Base-by-base conservation (phyloP, 2,113 vertebrate genomes). In the Phaethornis superciliosus region DNA sequence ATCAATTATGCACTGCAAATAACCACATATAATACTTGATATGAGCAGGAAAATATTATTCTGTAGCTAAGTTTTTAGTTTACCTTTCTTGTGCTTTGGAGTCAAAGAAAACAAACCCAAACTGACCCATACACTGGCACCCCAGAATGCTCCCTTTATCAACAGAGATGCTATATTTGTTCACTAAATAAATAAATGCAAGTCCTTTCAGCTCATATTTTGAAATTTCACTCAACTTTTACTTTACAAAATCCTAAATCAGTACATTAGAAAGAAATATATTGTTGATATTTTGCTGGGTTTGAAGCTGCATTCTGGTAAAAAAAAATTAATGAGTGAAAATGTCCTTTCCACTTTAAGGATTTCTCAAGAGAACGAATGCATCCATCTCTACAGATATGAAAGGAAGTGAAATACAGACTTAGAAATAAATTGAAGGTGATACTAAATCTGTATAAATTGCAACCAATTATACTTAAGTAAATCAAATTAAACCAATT, bases 401-500 rank as follows among this genome's bases (percentile, higher is more conserved):
- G n/a, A 91, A 82, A 23, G 24, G 64, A 81, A 79, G 10, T 54
- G 33, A 64, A 76, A 23, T 18, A 52, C 49, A n/a, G 18, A 37
- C 13, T 22, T 72, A n/a, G 13, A 85, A 85, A 30, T 42, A 87
- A 89, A 60, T 27, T 54, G 49, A 87, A 79, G 40, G 46, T 60
- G n/a, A 58, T 40, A 37, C 9, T 72, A 76, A 71, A 91, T 87
- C 72, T 55, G 24, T 81, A 81, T 76, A 71, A 87, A 89, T 62
- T 81, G 12, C n/a, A 89, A 85, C 35, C 13, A 82, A 81, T 91
- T 91, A 64, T 44, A 56, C 30, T 27, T 49, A 68, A 76, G 47
- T 71, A 91, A 95, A 89, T 60, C 4, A 71, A 87, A 86, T 88
- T 86, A 70, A 51, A 79, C n/a, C 21, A 87, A 64, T 88, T 77